A percentile compares a stretch with the other conserved stretches of the same genome.
These are phyloP conservation scores for Macrochelys suwanniensis DNA, from an alignment of 2,797 vertebrate species.

Conservation along the genomic window DNA sequence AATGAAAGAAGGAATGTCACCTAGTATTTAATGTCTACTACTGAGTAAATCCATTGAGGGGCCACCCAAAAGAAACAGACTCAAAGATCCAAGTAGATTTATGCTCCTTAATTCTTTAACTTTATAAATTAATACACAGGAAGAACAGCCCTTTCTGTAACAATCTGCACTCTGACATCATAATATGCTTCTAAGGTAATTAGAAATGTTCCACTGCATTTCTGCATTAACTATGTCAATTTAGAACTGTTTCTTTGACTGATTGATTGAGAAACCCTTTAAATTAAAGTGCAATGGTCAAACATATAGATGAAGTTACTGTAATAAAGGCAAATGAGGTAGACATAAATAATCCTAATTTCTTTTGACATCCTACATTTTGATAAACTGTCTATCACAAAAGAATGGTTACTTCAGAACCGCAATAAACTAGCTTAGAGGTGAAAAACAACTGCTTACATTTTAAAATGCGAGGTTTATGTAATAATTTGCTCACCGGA, in stretches of 20 bases:
- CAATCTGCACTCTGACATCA: not conserved
- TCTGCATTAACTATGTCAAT: slow-evolving; percentile 7
- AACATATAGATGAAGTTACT: slow-evolving; percentile 33
- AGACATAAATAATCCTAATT: slow-evolving; percentile 55
- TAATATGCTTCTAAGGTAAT: slow-evolving; percentile 27
- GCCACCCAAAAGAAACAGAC: not conserved
- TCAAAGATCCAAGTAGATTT: not conserved
- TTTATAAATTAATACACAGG: not conserved
- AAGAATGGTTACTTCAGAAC: not conserved
- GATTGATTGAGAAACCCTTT: slow-evolving; percentile 40
- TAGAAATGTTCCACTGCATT: slow-evolving; percentile 22
- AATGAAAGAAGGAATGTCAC: not conserved
- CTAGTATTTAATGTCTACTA: not conserved
- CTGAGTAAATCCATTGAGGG: not conserved
- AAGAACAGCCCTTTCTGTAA: not conserved
- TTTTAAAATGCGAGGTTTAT: slow-evolving; percentile 4
- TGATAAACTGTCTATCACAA: slow-evolving; percentile 30
- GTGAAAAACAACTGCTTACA: slow-evolving; percentile 3
- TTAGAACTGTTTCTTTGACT: slow-evolving; percentile 12
- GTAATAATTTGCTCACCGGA: not conserved
- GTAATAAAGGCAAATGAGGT: slow-evolving; percentile 49
- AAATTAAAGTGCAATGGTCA: slow-evolving; percentile 37
- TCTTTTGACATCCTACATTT: slow-evolving; percentile 51
- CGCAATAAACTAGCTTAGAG: not conserved
- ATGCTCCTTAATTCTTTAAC: not conserved